phyloP scores from a whole-genome alignment of 2,888 invertebrate species.

The Drosophila pseudotakahashii region DNA sequence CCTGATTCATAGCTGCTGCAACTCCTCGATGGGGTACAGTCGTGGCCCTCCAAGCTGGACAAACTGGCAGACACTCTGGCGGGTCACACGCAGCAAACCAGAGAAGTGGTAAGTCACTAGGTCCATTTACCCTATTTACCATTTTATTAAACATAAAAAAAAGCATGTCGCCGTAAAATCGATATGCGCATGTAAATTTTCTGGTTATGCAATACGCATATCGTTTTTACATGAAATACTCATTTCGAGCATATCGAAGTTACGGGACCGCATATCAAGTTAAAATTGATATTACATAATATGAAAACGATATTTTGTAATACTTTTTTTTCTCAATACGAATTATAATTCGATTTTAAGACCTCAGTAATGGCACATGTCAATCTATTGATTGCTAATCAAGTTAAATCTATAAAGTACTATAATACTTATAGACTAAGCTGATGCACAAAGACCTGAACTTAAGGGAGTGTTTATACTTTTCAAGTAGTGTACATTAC shows the following conservation, averaged over 20 bases:
- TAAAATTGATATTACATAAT: too few species aligned
- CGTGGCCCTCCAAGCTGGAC: conserved; percentile 84
- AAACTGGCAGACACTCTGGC: conserved; percentile 84
- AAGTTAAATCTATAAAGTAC: not conserved
- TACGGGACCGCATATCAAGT: too few species aligned
- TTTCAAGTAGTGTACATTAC: not conserved
- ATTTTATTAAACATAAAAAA: too few species aligned
- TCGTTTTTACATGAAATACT: too few species aligned
- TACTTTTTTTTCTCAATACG: too few species aligned
- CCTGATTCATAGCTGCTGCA: conserved; percentile 72
- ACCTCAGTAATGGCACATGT: not conserved
- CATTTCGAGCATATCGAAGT: too few species aligned
- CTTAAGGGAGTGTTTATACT: not conserved
- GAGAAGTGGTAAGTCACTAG: conserved; percentile 78
- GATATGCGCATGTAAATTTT: too few species aligned
- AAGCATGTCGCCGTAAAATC: too few species aligned
- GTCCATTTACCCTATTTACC: too few species aligned
- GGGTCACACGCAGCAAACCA: conserved; percentile 80
- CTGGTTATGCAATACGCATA: too few species aligned
- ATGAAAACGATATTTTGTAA: too few species aligned
- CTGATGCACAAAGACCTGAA: not conserved
- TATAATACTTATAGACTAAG: not conserved
- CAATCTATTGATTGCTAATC: not conserved
- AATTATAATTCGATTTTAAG: too few species aligned
- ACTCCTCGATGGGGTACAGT: conserved; percentile 77